Evolutionary conservation across 2,113 vertebrate species (phyloP).

Genomic region (Myanophis thanlyinensis): DNA sequence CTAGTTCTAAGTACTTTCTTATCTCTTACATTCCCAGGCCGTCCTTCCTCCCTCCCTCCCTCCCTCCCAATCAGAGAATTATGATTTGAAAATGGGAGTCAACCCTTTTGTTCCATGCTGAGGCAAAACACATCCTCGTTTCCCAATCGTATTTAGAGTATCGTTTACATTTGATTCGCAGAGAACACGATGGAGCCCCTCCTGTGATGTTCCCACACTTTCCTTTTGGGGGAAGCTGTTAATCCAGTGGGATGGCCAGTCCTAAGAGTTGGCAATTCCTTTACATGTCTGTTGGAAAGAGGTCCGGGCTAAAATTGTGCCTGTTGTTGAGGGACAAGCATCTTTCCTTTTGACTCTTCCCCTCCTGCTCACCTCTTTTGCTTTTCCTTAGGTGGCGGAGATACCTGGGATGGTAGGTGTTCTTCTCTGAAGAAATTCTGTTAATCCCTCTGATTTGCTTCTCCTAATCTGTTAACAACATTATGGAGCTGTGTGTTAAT

Average conservation of each 20-base stretch:
- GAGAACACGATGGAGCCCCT: background rate
- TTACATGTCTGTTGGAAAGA: slow-evolving; percentile 19
- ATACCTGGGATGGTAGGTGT: slow-evolving; percentile 90
- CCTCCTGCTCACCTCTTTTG: slow-evolving; percentile 64
- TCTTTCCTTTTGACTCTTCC: slow-evolving; percentile 54
- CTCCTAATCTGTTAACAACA: slow-evolving; percentile 62
- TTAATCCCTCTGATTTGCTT: slow-evolving; percentile 54
- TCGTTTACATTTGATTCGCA: background rate
- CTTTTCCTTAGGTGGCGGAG: slow-evolving; percentile 83
- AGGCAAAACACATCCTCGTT: background rate
- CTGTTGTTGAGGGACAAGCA: slow-evolving; percentile 7
- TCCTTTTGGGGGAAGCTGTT: background rate
- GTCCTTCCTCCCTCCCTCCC: no score
- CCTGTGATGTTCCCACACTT: background rate
- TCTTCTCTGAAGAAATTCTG: slow-evolving; percentile 60
- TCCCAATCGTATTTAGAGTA: background rate
- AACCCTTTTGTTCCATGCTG: background rate
- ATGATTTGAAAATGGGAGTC: background rate
- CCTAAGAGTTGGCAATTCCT: slow-evolving; percentile 30
- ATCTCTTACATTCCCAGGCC: background rate
- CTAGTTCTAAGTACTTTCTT: background rate
- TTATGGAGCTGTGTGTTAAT: slow-evolving; percentile 5
- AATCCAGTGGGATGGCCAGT: background rate
- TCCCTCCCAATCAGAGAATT: background rate
- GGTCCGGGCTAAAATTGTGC: slow-evolving; percentile 2